Evolutionary conservation across 1,140 invertebrate species (phyloP).

Genomic region (Vollenhovia emeryi): DNA sequence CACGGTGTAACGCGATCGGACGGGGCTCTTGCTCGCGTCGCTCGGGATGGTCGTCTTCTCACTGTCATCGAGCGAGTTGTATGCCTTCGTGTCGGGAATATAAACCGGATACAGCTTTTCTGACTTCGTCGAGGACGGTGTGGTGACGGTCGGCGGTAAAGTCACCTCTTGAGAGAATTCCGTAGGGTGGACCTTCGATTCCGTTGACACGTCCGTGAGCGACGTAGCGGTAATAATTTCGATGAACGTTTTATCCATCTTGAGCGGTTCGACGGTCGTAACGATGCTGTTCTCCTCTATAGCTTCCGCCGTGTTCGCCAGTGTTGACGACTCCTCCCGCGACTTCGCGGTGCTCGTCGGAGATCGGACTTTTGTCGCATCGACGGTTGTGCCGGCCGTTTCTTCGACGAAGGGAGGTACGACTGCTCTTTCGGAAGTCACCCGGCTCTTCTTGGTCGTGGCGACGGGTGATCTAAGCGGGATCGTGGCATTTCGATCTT

Average conservation of each 20-base stretch:
- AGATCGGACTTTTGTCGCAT: conserved; percentile 59
- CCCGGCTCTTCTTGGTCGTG: conserved; percentile 45
- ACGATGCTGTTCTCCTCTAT: conserved; percentile 7
- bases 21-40: not conserved
- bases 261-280: conserved; percentile 11
- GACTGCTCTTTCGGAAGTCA: conserved; percentile 51
- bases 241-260: not conserved
- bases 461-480: not conserved
- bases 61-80: not conserved
- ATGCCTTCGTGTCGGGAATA: not conserved
- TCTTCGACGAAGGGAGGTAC: conserved; percentile 41
- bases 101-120: conserved; percentile 17
- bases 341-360: conserved; percentile 36
- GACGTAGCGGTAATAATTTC: not conserved
- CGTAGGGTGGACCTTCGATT: not conserved
- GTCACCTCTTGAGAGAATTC: conserved; percentile 33
- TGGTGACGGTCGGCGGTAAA: conserved; percentile 11
- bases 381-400: conserved; percentile 19
- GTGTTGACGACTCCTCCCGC: conserved; percentile 52
- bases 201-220: not conserved
- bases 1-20: conserved; percentile 57
- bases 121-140: not conserved
- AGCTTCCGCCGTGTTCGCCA: not conserved
- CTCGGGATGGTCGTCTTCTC: conserved; percentile 33
- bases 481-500: not conserved